Evolutionary conservation across 2,888 invertebrate species (phyloP).

Genomic region (Sphaeridia pumilis): DNA sequence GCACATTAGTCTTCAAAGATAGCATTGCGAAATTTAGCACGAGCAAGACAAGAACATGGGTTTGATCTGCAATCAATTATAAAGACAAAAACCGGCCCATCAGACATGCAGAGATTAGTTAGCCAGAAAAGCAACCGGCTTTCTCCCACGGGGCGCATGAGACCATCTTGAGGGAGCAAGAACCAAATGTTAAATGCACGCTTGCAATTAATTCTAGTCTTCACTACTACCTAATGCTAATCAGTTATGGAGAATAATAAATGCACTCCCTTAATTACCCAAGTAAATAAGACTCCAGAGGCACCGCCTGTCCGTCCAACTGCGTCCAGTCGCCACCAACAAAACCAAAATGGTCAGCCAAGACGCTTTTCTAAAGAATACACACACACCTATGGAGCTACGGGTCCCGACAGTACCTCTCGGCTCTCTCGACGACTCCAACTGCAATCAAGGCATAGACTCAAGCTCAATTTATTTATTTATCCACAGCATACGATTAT

Average conservation of each 20-base stretch:
- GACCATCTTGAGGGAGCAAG: constrained; percentile 1
- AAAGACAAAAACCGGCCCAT: too few species aligned
- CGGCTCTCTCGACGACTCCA: too few species aligned
- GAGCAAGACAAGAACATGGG: too few species aligned
- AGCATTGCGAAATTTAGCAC: too few species aligned
- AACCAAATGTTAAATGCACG: constrained; percentile 16
- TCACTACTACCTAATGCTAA: constrained; percentile 20
- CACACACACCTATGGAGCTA: not conserved
- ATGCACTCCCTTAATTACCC: constrained; percentile 22
- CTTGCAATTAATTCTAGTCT: constrained; percentile 26
- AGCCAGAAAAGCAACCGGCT: not conserved
- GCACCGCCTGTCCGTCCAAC: constrained; percentile 14
- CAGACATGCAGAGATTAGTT: not conserved
- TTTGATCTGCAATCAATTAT: too few species aligned
- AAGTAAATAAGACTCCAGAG: constrained; percentile 15
- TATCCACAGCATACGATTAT: too few species aligned
- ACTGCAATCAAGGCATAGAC: too few species aligned
- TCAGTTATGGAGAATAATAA: constrained; percentile 22
- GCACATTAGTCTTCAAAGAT: too few species aligned
- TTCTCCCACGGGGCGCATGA: too few species aligned
- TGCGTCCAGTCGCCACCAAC: constrained; percentile 10
- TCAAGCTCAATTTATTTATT: too few species aligned
- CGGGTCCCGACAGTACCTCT: too few species aligned
- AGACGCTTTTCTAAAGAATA: constrained; percentile 3
- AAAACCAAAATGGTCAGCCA: not conserved